phyloP scores from a whole-genome alignment of 23 tunicate species.

The Halocynthia roretzi region DNA sequence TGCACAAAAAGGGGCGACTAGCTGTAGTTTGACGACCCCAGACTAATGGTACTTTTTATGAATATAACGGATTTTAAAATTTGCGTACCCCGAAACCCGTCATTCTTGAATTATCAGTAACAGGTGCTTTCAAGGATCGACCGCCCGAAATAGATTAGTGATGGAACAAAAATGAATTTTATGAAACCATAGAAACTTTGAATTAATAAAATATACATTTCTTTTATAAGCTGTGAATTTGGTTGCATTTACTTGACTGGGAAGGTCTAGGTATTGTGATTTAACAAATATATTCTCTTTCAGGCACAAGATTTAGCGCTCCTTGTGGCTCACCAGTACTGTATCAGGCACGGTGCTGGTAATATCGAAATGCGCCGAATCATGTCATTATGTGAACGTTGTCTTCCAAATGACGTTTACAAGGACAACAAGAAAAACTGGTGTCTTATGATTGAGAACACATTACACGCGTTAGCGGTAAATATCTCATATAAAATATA shows the following conservation, averaged over 20 bases:
- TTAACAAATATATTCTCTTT: neutral
- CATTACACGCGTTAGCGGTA: slow-evolving; percentile 65
- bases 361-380: slow-evolving; percentile 34
- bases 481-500: neutral
- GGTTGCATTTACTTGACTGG: too few species aligned
- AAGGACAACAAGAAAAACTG: slow-evolving; percentile 60
- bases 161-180: neutral
- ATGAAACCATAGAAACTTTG: too few species aligned
- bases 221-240: neutral
- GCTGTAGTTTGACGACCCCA: too few species aligned
- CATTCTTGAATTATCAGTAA: too few species aligned
- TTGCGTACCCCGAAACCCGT: too few species aligned
- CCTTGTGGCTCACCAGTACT: slow-evolving; percentile 82
- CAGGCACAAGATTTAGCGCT: slow-evolving; percentile 82
- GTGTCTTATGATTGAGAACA: slow-evolving; percentile 60
- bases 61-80: too few species aligned
- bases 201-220: too few species aligned
- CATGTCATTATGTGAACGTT: slow-evolving; percentile 38
- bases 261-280: too few species aligned
- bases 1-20: too few species aligned
- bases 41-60: too few species aligned
- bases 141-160: neutral
- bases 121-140: neutral
- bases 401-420: slow-evolving; percentile 30
- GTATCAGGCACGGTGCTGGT: slow-evolving; percentile 34